These are phyloP conservation scores for Crotalus horridus DNA, from an alignment of 2,113 vertebrate genomes.

Conservation along the genomic window DNA sequence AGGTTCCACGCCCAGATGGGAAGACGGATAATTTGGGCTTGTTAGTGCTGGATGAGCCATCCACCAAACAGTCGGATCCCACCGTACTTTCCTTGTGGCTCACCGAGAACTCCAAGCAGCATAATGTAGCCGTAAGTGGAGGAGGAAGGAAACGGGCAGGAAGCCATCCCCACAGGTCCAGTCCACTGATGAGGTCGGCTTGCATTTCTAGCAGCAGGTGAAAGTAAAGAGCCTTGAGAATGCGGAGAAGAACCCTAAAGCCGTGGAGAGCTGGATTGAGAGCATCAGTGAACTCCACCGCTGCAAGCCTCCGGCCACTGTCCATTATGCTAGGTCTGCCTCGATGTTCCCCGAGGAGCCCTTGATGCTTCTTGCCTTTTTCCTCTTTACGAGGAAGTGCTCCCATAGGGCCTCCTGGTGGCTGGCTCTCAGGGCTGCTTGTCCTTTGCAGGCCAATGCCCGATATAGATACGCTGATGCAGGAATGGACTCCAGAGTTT, in stretches of 20 bases:
- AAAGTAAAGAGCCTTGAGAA: constrained; percentile 87
- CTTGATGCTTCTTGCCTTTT: background rate
- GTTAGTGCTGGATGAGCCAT: constrained; percentile 89
- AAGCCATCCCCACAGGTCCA: background rate
- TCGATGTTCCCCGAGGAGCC: rapidly evolving
- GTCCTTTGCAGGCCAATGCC: constrained; percentile 79
- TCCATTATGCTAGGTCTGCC: constrained; percentile 79
- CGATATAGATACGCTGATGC: constrained; percentile 90
- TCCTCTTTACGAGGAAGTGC: background rate
- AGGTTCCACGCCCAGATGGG: constrained; percentile 87
- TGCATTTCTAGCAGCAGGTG: constrained; percentile 73
- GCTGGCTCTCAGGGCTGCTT: background rate
- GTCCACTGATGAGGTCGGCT: rapidly evolving
- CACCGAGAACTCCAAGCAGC: constrained; percentile 89
- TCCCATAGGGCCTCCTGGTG: background rate
- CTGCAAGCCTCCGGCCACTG: constrained; percentile 76
- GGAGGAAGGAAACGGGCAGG: too few relatives aligned
- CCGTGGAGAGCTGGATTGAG: constrained; percentile 84
- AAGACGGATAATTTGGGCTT: constrained; percentile 85
- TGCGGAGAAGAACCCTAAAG: constrained; percentile 81
- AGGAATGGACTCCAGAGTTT: constrained; percentile 92
- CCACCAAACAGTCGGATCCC: constrained; percentile 89
- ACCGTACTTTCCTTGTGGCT: constrained; percentile 92
- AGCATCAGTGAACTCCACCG: constrained; percentile 84
- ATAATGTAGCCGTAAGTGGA: constrained; percentile 75